These are phyloP conservation scores for Xiphorhynchus elegans DNA, from an alignment of 2,113 vertebrate species.

Conservation along the genomic window DNA sequence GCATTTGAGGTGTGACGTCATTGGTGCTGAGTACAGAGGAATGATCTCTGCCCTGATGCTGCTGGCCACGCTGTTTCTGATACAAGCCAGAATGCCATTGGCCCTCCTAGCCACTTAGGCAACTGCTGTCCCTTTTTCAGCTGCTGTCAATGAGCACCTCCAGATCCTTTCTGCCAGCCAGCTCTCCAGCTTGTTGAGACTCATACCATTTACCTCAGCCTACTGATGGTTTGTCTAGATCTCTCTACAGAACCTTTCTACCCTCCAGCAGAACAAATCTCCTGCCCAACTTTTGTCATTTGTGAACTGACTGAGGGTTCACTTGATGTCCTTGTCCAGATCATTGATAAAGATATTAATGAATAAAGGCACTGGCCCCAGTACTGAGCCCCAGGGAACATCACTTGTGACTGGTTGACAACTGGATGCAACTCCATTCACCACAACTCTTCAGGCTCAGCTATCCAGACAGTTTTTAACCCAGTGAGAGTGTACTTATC, in stretches of 20 bases:
- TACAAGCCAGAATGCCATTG: background rate
- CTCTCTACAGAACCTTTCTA: background rate
- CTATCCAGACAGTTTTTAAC: background rate
- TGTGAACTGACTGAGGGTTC: background rate
- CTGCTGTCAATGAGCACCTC: rapidly evolving
- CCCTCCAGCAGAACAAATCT: background rate
- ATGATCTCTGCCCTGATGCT: background rate
- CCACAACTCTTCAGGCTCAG: rapidly evolving
- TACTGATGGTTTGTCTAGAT: background rate
- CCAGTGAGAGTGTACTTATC: rapidly evolving
- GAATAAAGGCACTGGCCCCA: background rate
- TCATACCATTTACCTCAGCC: rapidly evolving
- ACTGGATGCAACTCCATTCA: background rate
- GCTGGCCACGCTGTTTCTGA: background rate
- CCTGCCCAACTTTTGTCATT: rapidly evolving
- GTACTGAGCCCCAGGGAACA: background rate
- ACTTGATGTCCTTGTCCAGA: background rate
- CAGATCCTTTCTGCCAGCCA: background rate
- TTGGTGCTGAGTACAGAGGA: rapidly evolving
- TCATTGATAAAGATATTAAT: background rate
- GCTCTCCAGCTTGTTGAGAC: background rate
- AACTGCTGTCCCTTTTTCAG: background rate
- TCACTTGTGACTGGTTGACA: no score
- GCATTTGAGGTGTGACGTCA: rapidly evolving
- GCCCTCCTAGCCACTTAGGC: background rate